phyloP scores from a whole-genome alignment of 2,113 vertebrate species.

The Podarcis cretensis region DNA sequence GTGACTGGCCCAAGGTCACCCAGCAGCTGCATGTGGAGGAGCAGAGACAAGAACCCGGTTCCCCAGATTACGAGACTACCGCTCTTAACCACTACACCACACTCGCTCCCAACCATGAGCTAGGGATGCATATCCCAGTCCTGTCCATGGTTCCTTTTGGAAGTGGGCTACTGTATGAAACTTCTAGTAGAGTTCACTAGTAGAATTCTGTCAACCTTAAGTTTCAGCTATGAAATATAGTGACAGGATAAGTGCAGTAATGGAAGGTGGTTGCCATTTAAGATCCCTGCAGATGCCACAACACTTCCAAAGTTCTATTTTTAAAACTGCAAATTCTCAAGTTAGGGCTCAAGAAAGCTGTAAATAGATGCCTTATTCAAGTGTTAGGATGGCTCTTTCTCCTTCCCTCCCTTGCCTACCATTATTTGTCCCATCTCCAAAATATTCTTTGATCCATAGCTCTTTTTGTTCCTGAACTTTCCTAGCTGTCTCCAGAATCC shows the following conservation, averaged over 20 bases:
- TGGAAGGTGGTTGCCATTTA: rapidly evolving
- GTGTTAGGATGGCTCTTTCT: neutral
- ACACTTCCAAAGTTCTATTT: rapidly evolving
- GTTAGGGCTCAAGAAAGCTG: neutral
- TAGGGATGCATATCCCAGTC: neutral
- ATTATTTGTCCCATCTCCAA: neutral
- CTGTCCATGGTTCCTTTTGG: neutral
- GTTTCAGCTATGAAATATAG: neutral
- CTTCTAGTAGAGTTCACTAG: no score
- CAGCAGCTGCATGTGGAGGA: no score
- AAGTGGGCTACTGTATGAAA: neutral
- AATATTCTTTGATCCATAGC: neutral
- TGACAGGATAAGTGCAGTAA: neutral
- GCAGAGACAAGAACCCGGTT: no score
- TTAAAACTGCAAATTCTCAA: neutral
- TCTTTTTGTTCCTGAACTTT: neutral
- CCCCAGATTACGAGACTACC: no score
- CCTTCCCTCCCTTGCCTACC: neutral
- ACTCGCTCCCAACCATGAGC: neutral
- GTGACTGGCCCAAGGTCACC: no score
- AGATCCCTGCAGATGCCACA: neutral
- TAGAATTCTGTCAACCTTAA: no score
- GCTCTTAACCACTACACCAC: no score
- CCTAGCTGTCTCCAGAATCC: no score
- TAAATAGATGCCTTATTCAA: neutral